A percentile compares a stretch with the other conserved stretches of the same genome.
Evolutionary conservation across 2,888 invertebrate species (phyloP).

Genomic region (Pandemis cinnamomeana): DNA sequence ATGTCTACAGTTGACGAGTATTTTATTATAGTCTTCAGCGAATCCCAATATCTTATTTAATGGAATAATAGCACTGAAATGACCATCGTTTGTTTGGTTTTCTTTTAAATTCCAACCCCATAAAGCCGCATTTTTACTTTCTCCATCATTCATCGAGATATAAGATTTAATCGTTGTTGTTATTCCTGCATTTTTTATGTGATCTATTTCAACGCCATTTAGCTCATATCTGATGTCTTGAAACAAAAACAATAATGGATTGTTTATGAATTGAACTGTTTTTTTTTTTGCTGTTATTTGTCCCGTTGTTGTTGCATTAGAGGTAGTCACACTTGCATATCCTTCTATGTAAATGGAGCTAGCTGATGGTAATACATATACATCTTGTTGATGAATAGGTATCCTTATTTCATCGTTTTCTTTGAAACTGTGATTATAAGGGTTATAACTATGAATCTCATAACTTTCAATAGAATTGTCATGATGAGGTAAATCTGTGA

Average conservation of each 20-base stretch:
- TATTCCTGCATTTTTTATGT: conserved; percentile 52
- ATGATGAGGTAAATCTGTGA: conserved; percentile 28
- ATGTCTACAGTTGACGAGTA: too few relatives aligned
- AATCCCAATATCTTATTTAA: too few relatives aligned
- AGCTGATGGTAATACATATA: conserved; percentile 44
- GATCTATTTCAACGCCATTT: conserved; percentile 8
- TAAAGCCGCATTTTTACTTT: conserved; percentile 48
- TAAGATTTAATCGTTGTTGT: conserved; percentile 58
- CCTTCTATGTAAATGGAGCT: conserved; percentile 44
- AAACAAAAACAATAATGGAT: conserved; percentile 7
- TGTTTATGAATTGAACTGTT: neutral
- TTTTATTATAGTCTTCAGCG: too few relatives aligned
- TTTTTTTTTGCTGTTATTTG: neutral
- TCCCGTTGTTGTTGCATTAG: neutral
- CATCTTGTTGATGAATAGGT: conserved; percentile 45
- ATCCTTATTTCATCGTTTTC: conserved; percentile 46
- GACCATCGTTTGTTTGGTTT: too few relatives aligned
- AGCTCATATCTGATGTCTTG: conserved; percentile 22
- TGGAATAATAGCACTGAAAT: too few relatives aligned
- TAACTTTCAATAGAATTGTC: conserved; percentile 44
- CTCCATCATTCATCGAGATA: conserved; percentile 51
- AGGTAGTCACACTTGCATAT: conserved; percentile 1
- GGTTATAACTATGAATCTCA: conserved; percentile 44
- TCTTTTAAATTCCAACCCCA: conserved; percentile 46
- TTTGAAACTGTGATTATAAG: conserved; percentile 37